Base-by-base conservation (phyloP, 2,888 invertebrate genomes). In the Seira musarum region DNA sequence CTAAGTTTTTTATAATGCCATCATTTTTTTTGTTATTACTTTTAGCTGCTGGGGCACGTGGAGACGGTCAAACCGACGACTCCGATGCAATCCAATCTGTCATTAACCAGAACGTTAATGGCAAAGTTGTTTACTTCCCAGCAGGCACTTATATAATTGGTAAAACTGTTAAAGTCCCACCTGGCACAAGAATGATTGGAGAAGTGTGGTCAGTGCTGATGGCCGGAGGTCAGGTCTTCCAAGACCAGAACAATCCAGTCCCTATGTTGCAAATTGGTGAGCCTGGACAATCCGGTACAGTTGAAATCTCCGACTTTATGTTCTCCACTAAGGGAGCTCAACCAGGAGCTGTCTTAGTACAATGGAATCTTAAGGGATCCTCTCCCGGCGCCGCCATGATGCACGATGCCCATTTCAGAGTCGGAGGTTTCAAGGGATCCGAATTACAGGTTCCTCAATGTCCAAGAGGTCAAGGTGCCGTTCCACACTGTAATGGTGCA, bases 21-120 rank as follows among this genome's bases (percentile, higher is more conserved):
- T n/a, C 13, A 46, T 17, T 69, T 69, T 13, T 49, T n/a, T n/a
- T n/a, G n/a, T n/a, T n/a, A 40, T 25, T 65, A 22, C 21, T 69
- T 66, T 30, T 49, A 85, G 85, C 70, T 35, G 69, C 40, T 22
- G 85, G 85, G 17, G 85, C 84, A 8, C 13, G 65, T 13, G 85
- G 85, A 25, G 83, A 85, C 49, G 85, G 85, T 10, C n/a, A n/a
- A 5, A 82, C 81, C 21, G 85, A 85, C 24, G 85, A 85, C 61
- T 49, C 82, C 30, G 81, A 82, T 61, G 84, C 83, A 3, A 84
- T 85, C 64, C 85, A 85, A 66, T 21, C n/a, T 0, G 83, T 80
- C 15, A 83, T 85, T 68, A 82, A 85, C 60, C 53, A 66, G 10
- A 83, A 79, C 63, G 70, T 69, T 10, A 82, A 83, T 53, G 75